Conservation (phyloP, 2,888 invertebrate species). For the Frankliniella fusca region DNA sequence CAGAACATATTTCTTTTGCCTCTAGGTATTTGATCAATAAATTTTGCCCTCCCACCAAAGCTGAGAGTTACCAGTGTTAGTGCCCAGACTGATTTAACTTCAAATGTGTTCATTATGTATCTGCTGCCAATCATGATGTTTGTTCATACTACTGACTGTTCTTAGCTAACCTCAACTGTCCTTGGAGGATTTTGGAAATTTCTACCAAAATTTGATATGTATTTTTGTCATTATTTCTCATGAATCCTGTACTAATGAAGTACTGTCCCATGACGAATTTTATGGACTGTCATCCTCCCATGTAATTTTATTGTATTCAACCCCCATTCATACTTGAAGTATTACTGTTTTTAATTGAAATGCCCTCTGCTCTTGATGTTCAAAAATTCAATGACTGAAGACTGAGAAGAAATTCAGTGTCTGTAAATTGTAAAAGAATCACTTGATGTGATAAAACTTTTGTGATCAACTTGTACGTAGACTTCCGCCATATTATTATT, state of each 20-base stretch:
- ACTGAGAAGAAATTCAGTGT: background rate
- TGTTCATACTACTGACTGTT: background rate
- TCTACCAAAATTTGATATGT: too few species aligned
- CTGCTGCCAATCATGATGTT: background rate
- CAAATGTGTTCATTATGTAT: background rate
- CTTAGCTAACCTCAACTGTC: background rate
- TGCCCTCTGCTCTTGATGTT: too few species aligned
- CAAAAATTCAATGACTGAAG: background rate
- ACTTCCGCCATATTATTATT: background rate
- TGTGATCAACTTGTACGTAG: background rate
- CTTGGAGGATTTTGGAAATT: background rate
- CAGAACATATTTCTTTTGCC: background rate
- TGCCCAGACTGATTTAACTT: background rate
- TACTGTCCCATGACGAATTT: too few species aligned
- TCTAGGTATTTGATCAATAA: background rate
- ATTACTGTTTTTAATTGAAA: background rate
- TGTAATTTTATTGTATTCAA: too few species aligned
- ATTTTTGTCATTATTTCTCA: background rate
- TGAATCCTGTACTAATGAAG: background rate
- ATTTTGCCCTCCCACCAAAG: background rate
- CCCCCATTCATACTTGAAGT: too few species aligned
- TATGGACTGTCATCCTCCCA: too few species aligned
- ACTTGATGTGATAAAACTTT: background rate
- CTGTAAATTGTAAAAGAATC: background rate
- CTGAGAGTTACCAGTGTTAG: background rate